Evolutionary conservation across 2,888 invertebrate species (phyloP), one percentile per base, ranked within the genome.

Genomic region (Chalcis sispes): DNA sequence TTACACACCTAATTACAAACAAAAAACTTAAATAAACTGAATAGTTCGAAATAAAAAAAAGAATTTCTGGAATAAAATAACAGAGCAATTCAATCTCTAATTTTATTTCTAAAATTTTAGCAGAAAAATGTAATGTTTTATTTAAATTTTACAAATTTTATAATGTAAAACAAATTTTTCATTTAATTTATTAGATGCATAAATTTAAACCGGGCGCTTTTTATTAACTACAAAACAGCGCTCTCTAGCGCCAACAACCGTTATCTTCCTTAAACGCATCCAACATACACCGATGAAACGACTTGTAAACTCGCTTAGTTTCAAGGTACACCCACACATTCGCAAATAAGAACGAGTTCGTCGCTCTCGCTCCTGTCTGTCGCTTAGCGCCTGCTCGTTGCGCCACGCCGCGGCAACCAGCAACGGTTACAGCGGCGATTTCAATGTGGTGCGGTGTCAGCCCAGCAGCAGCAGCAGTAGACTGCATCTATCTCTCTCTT

Each of bases 331-430:
- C 62, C 4, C 27, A n/a, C 48, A 32, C 48, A 27, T 13, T 3
- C 50, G 23, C 7, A 15, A 46, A n/a, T 13, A 18, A 62, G 58
- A 67, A 42, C 67, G 67, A 67, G 67, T 67, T 67, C 67, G 56
- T 67, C 58, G 67, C 67, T 67, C 67, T 48, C 48, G 62, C n/a
- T 40, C 3, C 56, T 67, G 23, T 36, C 61, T 29, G 29, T 54
- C 54, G n/a, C n/a, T n/a, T n/a, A n/a, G n/a, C 15, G 48, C 20
- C 20, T 46, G 67, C 42, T 46, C 23, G 56, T 58, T 29, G 59
- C 70, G 70, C 70, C 70, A 40, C 59, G 1, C 13, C 3, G 46
- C 70, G 61, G 70, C 59, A 13, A 8, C 46, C 27, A 36, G 36
- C 32, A 52, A 32, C 20, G 46, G 65, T 23, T 5, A n/a, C 20